Percentiles rank a stretch among this genome's conserved stretches.
phyloP scores from a whole-genome alignment of 2,797 vertebrate species.

The Tokudaia tokunoshimensis region DNA sequence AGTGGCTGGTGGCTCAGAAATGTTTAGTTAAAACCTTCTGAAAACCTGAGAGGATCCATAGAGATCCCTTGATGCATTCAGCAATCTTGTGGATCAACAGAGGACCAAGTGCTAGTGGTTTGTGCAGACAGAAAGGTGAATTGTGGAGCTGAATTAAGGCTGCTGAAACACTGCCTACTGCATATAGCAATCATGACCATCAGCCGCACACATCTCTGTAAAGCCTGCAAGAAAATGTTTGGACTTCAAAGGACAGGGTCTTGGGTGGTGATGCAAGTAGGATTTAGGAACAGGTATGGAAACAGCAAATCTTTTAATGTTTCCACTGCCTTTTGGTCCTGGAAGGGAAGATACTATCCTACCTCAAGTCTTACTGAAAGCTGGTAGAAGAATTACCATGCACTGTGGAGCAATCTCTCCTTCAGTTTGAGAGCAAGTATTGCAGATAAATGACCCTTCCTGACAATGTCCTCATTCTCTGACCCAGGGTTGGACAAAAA shows the following conservation, averaged over 20 bases:
- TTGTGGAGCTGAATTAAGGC: background rate
- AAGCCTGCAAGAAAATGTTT: constrained; percentile 12
- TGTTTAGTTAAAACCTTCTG: background rate
- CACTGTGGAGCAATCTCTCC: background rate
- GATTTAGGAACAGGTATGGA: background rate
- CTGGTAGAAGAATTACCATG: background rate
- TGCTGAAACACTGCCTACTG: background rate
- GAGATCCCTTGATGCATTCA: background rate
- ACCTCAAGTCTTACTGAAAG: background rate
- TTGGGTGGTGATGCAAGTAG: constrained; percentile 6
- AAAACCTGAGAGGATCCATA: background rate
- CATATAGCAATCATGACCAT: background rate
- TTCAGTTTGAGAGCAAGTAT: background rate
- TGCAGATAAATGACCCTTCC: background rate
- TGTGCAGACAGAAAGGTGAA: constrained; percentile 13
- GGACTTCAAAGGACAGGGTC: background rate
- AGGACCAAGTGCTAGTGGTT: background rate
- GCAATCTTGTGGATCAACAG: background rate
- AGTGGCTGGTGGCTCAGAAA: background rate
- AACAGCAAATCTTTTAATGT: background rate
- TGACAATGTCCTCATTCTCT: background rate
- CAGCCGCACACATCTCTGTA: background rate
- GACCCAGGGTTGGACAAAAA: background rate
- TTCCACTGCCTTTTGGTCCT: background rate
- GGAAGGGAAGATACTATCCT: background rate